Evolutionary conservation across 2,888 invertebrate species (phyloP).

Genomic region (Villa cingulata): DNA sequence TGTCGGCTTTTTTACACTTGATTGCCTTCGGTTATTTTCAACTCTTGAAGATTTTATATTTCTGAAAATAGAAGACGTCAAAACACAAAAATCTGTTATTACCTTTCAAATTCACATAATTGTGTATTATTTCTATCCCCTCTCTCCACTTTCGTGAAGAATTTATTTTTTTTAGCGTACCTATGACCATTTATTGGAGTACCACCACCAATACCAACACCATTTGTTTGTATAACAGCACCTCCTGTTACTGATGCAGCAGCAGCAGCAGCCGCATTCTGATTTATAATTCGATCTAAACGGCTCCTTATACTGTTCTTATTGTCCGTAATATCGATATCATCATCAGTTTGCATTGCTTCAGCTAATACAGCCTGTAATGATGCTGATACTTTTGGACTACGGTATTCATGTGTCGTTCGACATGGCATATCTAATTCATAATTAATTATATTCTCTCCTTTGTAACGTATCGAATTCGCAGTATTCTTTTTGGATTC

Average conservation of each 20-base stretch:
- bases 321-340: slow-evolving; percentile 34
- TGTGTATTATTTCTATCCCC: background rate
- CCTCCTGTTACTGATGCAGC: slow-evolving; percentile 11
- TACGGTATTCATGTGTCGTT: slow-evolving; percentile 35
- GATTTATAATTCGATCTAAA: slow-evolving; percentile 34
- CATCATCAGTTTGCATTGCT: slow-evolving; percentile 36
- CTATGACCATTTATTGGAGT: background rate
- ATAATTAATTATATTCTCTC: slow-evolving; percentile 34
- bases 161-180: background rate
- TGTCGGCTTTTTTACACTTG: slow-evolving; percentile 30
- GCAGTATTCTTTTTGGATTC: slow-evolving; percentile 28
- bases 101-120: background rate
- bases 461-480: slow-evolving; percentile 29
- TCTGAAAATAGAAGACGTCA: slow-evolving; percentile 16
- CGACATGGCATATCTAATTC: slow-evolving; percentile 37
- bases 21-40: slow-evolving; percentile 30
- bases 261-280: slow-evolving; percentile 24
- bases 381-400: slow-evolving; percentile 35
- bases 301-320: slow-evolving; percentile 32
- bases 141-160: no score
- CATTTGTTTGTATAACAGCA: no score
- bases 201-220: no score
- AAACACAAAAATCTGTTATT: no score
- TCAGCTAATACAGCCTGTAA: slow-evolving; percentile 35
- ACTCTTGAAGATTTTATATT: slow-evolving; percentile 22